Percentiles rank a stretch among this genome's conserved stretches.
Conservation (phyloP, 2,888 invertebrate species). For the Cryptops parisi region DNA sequence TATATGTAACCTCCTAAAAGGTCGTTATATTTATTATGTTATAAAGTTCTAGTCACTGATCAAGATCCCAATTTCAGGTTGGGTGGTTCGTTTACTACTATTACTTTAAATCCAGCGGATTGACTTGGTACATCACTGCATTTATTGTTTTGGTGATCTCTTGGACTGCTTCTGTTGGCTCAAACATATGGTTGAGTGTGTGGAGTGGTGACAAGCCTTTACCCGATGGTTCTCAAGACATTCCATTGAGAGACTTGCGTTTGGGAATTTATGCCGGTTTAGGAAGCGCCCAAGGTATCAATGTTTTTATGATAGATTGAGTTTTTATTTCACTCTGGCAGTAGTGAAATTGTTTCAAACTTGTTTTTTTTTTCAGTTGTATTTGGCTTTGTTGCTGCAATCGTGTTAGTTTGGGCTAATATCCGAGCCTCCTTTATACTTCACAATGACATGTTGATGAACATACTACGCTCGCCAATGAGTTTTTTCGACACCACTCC, state of each 20-base stretch:
- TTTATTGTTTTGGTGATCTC: conserved; percentile 13
- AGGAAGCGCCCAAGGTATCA: conserved; percentile 29
- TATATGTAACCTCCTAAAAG: neutral
- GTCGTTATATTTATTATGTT: neutral
- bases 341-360: no score
- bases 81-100: conserved; percentile 5
- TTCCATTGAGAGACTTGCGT: conserved; percentile 25
- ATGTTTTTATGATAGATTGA: neutral
- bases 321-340: no score
- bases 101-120: conserved; percentile 15
- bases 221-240: conserved; percentile 20
- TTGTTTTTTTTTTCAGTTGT: neutral
- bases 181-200: conserved; percentile 25
- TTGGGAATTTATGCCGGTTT: conserved; percentile 36
- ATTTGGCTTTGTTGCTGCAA: neutral
- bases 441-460: conserved; percentile 16
- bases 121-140: conserved; percentile 2
- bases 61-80: conserved; percentile 1
- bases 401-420: neutral
- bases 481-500: conserved; percentile 20
- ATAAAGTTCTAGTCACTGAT: neutral
- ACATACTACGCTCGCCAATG: conserved; percentile 18
- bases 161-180: conserved; percentile 14
- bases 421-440: conserved; percentile 11
- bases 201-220: conserved; percentile 23